Evolutionary conservation across 2,888 invertebrate species (phyloP), one percentile per base, ranked within the genome.

Genomic region (Pyrrhia umbra): DNA sequence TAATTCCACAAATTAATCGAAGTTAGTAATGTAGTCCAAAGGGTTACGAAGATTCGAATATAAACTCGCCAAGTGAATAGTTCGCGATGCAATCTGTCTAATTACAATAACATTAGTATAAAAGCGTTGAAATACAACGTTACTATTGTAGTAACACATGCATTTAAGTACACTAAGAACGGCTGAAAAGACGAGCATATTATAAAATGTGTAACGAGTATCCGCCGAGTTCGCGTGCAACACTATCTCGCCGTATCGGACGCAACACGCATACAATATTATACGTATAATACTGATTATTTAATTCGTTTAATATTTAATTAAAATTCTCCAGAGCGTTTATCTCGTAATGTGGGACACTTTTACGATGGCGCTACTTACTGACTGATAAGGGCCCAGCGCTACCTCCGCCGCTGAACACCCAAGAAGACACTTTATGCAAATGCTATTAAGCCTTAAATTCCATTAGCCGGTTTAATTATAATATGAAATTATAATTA

Each of bases 221-320:
- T 88, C 87, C 84, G 82, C 80, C 74, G 72, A 79, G 78, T 83
- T 88, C 77, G 90, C 91, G 90, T 90, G 89, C 87, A 85, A 78
- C 82, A 80, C 88, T 91, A 93, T 93, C 93, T 88, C 76, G 70
- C 69, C 81, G 80, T 86, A 91, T 92, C 91, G 84, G 84, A 88
- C 86, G 85, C 89, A 85, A 88, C 92, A 93, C 90, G 90, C 91
- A 92, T 89, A 92, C 92, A 90, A 91, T 92, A 93, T 90, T 90
- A 91, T 91, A 93, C 86, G 88, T 92, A 92, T 94, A 94, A 95
- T 94, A 95, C 95, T 94, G 95, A 95, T 94, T 92, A 93, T 95
- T 94, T 92, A 92, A 94, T 94, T 94, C 93, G 80, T 93, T 94
- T 94, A 93, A 94, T 94, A 94, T 95, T 94, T 94, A 94, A 95